Evolutionary conservation across 1,140 invertebrate genomes (phyloP).

Genomic region (Heliconius melpomene): DNA sequence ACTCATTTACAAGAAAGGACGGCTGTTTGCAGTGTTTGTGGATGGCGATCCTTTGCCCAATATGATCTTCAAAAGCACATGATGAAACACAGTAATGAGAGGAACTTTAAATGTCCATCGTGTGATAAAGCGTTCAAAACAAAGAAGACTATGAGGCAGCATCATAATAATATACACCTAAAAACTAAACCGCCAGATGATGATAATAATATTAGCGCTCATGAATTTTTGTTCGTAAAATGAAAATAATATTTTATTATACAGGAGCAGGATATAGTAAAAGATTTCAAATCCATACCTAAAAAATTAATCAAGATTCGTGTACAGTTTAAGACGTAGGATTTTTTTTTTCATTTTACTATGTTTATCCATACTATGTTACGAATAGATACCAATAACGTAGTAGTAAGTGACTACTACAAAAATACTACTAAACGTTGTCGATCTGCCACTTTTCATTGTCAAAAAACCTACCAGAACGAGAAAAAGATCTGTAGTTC

Average conservation of each 20-base stretch:
- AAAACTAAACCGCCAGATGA: slow-evolving; percentile 20
- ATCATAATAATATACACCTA: slow-evolving; percentile 65
- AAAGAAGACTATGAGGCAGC: slow-evolving; percentile 89
- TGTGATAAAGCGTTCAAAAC: slow-evolving; percentile 89
- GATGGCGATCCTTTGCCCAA: slow-evolving; percentile 84
- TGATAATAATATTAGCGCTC: neutral
- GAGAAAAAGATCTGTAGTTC: no score
- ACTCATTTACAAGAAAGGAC: slow-evolving; percentile 33
- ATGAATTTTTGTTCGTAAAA: slow-evolving; percentile 5
- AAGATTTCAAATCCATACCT: no score
- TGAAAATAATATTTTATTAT: slow-evolving; percentile 17
- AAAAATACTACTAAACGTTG: no score
- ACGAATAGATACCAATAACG: no score
- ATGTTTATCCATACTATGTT: no score
- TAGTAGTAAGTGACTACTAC: no score
- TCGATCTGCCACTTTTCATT: no score
- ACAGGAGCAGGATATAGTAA: no score
- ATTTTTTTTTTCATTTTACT: no score
- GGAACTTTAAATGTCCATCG: slow-evolving; percentile 87
- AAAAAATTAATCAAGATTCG: no score
- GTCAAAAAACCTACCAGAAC: no score
- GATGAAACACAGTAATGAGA: slow-evolving; percentile 87
- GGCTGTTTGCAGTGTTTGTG: slow-evolving; percentile 32
- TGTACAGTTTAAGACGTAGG: no score
- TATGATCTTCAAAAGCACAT: slow-evolving; percentile 87